Conservation (phyloP, 2,797 vertebrate species). For the Sebastiscus albofasciatus region DNA sequence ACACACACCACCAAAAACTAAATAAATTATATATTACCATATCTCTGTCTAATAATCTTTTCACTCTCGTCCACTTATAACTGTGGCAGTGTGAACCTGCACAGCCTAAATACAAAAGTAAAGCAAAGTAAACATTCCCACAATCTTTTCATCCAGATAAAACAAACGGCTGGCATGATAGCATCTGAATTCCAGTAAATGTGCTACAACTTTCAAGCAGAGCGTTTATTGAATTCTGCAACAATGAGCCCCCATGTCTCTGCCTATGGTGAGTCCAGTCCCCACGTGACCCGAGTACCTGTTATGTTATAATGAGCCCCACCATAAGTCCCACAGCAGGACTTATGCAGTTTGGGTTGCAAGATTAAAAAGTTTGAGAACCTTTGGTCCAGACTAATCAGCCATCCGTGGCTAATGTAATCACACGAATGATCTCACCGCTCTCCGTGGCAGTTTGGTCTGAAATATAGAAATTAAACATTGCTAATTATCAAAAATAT, state of each 20-base stretch:
- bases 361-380: slow-evolving; percentile 74
- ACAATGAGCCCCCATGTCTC: slow-evolving; percentile 10
- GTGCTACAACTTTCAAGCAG: neutral
- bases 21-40: neutral
- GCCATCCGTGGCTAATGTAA: slow-evolving; percentile 66
- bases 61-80: neutral
- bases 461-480: slow-evolving; percentile 28
- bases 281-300: slow-evolving; percentile 41
- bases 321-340: slow-evolving; percentile 45
- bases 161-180: slow-evolving; percentile 8
- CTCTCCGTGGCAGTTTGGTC: slow-evolving; percentile 25
- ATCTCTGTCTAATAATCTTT: neutral
- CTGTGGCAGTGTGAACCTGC: neutral
- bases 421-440: slow-evolving; percentile 68
- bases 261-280: neutral
- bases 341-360: slow-evolving; percentile 58
- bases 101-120: neutral
- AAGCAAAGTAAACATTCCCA: slow-evolving; percentile 23
- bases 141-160: slow-evolving; percentile 1
- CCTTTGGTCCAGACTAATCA: slow-evolving; percentile 75
- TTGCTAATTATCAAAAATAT: neutral
- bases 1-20: neutral
- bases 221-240: slow-evolving; percentile 14
- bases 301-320: slow-evolving; percentile 48
- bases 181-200: neutral